Conservation (phyloP, 2,113 vertebrate species). For the Jaculus jaculus region DNA sequence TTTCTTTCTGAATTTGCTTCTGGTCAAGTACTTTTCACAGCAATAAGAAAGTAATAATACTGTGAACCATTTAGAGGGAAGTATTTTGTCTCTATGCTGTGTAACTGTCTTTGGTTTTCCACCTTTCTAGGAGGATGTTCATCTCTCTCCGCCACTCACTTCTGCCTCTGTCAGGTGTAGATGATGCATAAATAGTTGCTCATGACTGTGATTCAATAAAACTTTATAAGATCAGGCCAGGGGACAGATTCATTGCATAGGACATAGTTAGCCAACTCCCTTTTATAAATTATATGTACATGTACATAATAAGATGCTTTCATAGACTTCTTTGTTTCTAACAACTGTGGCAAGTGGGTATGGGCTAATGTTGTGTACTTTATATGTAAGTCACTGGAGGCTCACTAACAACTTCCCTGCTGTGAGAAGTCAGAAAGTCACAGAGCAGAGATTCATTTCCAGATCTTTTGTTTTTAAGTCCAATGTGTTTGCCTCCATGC, state of each 20-base stretch:
- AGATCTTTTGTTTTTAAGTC: not conserved
- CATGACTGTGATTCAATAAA: not conserved
- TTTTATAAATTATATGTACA: not conserved
- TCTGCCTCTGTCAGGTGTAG: not conserved
- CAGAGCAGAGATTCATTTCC: not conserved
- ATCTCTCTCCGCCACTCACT: not conserved
- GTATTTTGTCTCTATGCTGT: not conserved
- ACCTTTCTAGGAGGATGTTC: not conserved
- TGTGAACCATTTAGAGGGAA: not conserved
- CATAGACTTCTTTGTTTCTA: not conserved
- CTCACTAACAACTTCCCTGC: not conserved
- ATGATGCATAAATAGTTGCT: not conserved
- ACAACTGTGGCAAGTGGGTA: not conserved
- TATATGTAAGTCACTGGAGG: not conserved
- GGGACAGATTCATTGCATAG: not conserved
- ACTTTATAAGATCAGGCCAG: slow-evolving; percentile 36
- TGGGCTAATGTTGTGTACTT: not conserved
- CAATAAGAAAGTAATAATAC: no score
- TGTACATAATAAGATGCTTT: not conserved
- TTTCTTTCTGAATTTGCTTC: no score
- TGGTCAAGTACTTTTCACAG: no score
- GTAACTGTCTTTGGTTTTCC: not conserved
- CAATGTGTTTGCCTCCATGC: not conserved
- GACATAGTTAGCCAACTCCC: not conserved
- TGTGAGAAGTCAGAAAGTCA: not conserved